Evolutionary conservation across 2,797 vertebrate genomes (phyloP), one percentile per base, ranked within the genome.

Genomic region (Lagocephalus sceleratus): DNA sequence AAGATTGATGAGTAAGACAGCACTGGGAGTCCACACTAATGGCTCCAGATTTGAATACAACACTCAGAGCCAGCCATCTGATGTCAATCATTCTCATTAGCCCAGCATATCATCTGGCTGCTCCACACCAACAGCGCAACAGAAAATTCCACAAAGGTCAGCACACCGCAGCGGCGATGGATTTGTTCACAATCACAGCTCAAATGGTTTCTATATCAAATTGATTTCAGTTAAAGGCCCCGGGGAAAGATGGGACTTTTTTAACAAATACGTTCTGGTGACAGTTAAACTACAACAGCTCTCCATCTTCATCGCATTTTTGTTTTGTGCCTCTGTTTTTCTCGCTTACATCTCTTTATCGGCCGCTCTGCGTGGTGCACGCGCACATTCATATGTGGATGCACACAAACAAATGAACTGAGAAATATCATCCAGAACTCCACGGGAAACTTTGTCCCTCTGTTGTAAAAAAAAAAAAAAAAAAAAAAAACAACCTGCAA

Each of bases 151-250:
- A 79, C 68, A 92, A 92, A 92, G 90, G 91, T 91, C 90, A 92
- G 82, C 84, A 77, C 87, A 83, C 86, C 87, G 84, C 76, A 82
- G 78, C 66, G 79, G 72, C 85, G 83, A 90, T 86, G 86, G 84
- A 82, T 78, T 64, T 81, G 70, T 60, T 71, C 84, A 89, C 86
- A 88, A 90, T 89, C 83, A 82, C 82, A 89, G 83, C 84, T 89
- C 85, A 88, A 91, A 90, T 87, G 81, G 84, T 91, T 90, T 84
- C 75, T 88, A 87, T 89, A 88, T 73, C 75, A 87, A 90, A 90
- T 85, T 87, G 88, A 89, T 89, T 90, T 83, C 83, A 87, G 86
- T 88, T 82, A 62, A 42, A 64, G 79, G 84, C 82, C 78, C 63
- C 20, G 60, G 59, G 62, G 51, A 68, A 75, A 60, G 63, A 63